These are phyloP conservation scores for Casuarius casuarius DNA, from an alignment of 2,113 vertebrate genomes.

Conservation along the genomic window DNA sequence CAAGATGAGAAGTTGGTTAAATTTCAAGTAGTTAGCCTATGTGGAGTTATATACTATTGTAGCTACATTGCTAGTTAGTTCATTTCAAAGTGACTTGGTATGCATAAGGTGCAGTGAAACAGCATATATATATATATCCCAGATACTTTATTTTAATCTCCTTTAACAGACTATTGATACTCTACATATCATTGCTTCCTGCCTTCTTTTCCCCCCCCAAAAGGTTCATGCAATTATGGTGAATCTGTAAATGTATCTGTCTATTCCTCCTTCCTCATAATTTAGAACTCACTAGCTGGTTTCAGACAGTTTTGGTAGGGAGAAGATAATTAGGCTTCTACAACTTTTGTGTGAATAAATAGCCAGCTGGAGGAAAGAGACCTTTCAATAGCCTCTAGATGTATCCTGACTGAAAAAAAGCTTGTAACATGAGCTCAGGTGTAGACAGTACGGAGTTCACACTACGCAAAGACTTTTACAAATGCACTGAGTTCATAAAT, in stretches of 20 bases:
- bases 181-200: background rate
- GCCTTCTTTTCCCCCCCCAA: background rate
- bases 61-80: background rate
- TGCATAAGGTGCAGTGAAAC: background rate
- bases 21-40: background rate
- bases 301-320: background rate
- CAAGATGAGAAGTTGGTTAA: background rate
- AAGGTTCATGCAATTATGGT: background rate
- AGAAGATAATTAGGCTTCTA: background rate
- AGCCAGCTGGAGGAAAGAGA: background rate
- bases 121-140: background rate
- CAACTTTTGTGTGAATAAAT: background rate
- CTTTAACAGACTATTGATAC: background rate
- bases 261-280: background rate
- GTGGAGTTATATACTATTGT: background rate
- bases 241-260: background rate
- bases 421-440: background rate
- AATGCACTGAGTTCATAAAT: background rate
- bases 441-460: background rate
- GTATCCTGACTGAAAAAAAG: background rate
- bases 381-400: background rate
- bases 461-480: background rate
- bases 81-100: background rate
- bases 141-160: background rate
- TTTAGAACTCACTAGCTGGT: background rate